phyloP scores from a whole-genome alignment of 2,113 vertebrate species.

The Heterocephalus glaber region DNA sequence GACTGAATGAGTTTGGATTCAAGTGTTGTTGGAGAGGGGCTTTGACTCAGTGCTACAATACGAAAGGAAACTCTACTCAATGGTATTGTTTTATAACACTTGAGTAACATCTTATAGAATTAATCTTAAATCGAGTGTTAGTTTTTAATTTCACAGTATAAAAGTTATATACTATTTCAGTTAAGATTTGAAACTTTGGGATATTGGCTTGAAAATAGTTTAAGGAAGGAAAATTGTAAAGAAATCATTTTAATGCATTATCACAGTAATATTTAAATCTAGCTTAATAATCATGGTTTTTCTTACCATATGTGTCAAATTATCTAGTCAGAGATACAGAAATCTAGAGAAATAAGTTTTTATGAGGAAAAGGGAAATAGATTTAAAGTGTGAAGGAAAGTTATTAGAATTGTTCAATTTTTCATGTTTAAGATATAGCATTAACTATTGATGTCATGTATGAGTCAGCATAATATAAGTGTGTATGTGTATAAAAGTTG shows the following conservation, averaged over 20 bases:
- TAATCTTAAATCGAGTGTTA: neutral
- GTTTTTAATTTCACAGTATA: neutral
- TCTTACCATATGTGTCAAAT: neutral
- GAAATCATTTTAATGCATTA: neutral
- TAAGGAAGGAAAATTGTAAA: neutral
- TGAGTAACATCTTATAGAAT: neutral
- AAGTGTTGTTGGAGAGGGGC: neutral
- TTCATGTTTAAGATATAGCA: neutral
- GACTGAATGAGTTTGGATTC: neutral
- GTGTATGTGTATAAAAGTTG: neutral
- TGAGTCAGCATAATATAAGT: too few relatives aligned
- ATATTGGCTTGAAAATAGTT: neutral
- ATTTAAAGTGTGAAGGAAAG: neutral
- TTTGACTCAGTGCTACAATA: neutral
- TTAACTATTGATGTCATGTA: neutral
- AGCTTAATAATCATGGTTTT: neutral
- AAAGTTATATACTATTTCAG: neutral
- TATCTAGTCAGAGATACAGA: neutral
- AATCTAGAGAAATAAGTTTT: neutral
- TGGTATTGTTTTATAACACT: neutral
- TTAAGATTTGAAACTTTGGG: neutral
- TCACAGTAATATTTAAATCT: neutral
- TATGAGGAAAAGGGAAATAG: neutral
- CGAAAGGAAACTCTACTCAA: neutral
- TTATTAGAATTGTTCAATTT: conserved; percentile 19